Base-by-base conservation (phyloP, 2,888 invertebrate species). In the Euplagia quadripunctaria region DNA sequence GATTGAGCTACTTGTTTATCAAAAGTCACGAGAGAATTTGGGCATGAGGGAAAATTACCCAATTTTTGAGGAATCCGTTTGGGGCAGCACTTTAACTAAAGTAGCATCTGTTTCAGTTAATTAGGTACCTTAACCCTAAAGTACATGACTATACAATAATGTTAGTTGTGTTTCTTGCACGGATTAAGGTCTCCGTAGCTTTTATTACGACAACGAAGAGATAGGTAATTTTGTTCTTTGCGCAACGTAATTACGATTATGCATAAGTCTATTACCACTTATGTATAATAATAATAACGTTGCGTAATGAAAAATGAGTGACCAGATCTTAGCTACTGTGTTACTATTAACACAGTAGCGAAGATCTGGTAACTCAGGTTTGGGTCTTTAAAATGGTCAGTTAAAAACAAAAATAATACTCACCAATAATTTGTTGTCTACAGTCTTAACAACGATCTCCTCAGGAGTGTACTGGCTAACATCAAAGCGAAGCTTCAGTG, bases 371-470 rank as follows among this genome's bases (percentile, higher is more conserved):
- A 1, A 46, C 43, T 8, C 43, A 46, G 4, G 1, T 46, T 46
- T 46, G 4, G 43, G 43, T 46, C 6, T 46, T 46, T 46, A 46
- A 46, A 46, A 8, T 46, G 43, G 1, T 46, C 43, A 4, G 3
- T 46, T 4, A 46, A 46, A 46, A 12, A 61, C 12, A 7, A 31
- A 16, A 55, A 2, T 12, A 49, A 16, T 58, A 94, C 97, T 97
- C 93, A 98, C 98, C 97, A 99, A 96, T 91, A 99, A 97, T 97
- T 99, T 98, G 96, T 99, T 99, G 96, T 99, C 99, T 85, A 99
- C 98, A 82, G 99, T 99, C 96, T 99, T 99, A 82, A 99, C 99
- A 90, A 99, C 98, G 91, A 99, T 99, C 96, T 99, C 99, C 94
- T 99, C 99, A 69, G 98, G 98, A 73, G 98, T 98, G 96, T 99